A percentile compares a stretch with the other conserved stretches of the same genome.
These are phyloP conservation scores for Cyanoderma ruficeps DNA, from an alignment of 2,113 vertebrate genomes.

Conservation along the genomic window DNA sequence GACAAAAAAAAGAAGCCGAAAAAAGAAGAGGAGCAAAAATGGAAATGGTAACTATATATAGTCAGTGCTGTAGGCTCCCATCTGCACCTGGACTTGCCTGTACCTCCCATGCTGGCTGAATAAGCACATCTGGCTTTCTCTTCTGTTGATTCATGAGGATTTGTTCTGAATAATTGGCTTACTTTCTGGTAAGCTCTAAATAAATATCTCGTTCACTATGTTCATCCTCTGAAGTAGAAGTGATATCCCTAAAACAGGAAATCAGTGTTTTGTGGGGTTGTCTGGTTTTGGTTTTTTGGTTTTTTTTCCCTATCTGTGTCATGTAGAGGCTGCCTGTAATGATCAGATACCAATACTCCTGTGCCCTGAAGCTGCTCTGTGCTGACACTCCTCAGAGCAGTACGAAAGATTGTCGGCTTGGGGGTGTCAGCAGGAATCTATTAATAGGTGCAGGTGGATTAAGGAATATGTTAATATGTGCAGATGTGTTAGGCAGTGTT, in stretches of 20 bases:
- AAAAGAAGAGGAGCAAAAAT: conserved; percentile 94
- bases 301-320: neutral
- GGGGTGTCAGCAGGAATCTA: neutral
- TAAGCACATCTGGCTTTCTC: conserved; percentile 10
- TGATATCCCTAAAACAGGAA: neutral
- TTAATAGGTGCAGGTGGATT: neutral
- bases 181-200: conserved; percentile 27
- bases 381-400: neutral
- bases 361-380: neutral
- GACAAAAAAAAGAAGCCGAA: conserved; percentile 90
- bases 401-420: neutral
- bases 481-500: neutral
- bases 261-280: neutral
- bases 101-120: neutral
- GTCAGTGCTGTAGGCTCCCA: neutral
- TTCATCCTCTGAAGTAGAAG: neutral
- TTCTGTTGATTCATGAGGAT: conserved; percentile 9
- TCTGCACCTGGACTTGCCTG: neutral
- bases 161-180: conserved; percentile 41
- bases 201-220: neutral
- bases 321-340: neutral
- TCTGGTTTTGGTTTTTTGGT: neutral
- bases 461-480: neutral
- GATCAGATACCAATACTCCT: neutral
- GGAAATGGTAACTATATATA: conserved; percentile 89